Percentiles rank a stretch among this genome's conserved stretches.
Evolutionary conservation across 2,797 vertebrate species (phyloP).

Genomic region (Enteromius thamalakanensis): DNA sequence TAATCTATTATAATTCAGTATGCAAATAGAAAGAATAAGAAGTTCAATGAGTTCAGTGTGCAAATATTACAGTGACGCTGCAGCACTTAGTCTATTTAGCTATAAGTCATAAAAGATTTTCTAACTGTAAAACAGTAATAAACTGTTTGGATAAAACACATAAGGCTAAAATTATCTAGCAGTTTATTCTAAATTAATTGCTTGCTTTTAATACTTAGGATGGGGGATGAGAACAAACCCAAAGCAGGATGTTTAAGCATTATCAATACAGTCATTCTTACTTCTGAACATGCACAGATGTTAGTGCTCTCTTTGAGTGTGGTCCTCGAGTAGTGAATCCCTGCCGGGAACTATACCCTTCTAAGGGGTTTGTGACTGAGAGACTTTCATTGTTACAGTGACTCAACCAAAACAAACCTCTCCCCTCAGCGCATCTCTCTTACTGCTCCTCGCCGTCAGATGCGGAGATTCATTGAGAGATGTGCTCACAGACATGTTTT

Average conservation of each 20-base stretch:
- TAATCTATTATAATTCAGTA: neutral
- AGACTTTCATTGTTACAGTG: conserved; percentile 48
- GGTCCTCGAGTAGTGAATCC: conserved; percentile 32
- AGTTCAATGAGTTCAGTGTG: neutral
- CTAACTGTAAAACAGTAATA: neutral
- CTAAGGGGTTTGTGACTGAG: conserved; percentile 40
- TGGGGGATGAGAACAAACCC: neutral
- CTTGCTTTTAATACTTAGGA: neutral
- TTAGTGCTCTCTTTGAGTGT: conserved; percentile 29
- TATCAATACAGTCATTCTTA: conserved; percentile 30
- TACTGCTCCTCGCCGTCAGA: conserved; percentile 19
- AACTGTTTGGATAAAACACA: neutral
- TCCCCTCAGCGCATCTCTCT: conserved; percentile 27
- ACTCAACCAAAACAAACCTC: conserved; percentile 51
- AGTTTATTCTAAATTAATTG: neutral
- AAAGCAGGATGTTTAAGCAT: neutral
- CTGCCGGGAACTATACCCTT: conserved; percentile 27
- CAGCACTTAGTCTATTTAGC: neutral
- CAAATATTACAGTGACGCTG: neutral
- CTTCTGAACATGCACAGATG: conserved; percentile 44
- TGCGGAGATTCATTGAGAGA: conserved; percentile 32
- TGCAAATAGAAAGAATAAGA: neutral
- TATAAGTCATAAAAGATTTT: neutral
- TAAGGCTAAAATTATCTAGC: neutral
- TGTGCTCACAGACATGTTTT: conserved; percentile 35